Conservation (phyloP, 2,113 vertebrate species). For the Psilopogon haemacephalus region DNA sequence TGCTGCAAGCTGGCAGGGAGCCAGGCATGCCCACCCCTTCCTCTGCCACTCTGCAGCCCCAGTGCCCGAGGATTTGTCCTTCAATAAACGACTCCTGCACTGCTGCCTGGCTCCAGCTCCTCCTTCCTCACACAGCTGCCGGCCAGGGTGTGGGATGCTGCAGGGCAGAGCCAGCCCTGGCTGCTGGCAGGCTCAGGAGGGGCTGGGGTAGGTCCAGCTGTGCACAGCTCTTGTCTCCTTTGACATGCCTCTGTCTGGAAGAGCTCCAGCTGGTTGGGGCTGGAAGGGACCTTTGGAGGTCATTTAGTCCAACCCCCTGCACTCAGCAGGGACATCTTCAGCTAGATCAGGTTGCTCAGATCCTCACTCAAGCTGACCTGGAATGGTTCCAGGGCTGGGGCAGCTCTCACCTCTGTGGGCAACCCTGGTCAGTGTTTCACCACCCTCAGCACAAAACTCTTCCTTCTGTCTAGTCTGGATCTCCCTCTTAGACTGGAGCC, state of each 20-base stretch:
- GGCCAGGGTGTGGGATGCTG: rapidly evolving
- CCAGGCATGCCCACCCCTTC: neutral
- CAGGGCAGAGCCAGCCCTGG: neutral
- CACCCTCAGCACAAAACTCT: neutral
- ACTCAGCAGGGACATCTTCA: neutral
- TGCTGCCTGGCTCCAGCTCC: neutral
- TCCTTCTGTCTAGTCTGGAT: neutral
- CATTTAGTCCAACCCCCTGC: neutral
- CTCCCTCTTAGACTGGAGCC: neutral
- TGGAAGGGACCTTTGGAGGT: neutral
- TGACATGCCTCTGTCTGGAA: rapidly evolving
- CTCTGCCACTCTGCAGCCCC: neutral
- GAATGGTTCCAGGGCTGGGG: neutral
- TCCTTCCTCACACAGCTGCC: neutral
- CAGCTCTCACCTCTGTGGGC: neutral
- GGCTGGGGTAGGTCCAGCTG: neutral
- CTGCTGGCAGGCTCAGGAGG: neutral
- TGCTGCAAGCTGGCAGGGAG: neutral
- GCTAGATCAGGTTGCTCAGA: neutral
- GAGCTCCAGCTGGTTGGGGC: neutral
- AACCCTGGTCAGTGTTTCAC: neutral
- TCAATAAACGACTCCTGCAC: neutral
- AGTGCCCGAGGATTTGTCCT: neutral
- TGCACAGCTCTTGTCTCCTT: neutral
- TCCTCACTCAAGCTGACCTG: neutral